phyloP scores from a whole-genome alignment of 2,797 vertebrate genomes.

The Aselliscus stoliczkanus region DNA sequence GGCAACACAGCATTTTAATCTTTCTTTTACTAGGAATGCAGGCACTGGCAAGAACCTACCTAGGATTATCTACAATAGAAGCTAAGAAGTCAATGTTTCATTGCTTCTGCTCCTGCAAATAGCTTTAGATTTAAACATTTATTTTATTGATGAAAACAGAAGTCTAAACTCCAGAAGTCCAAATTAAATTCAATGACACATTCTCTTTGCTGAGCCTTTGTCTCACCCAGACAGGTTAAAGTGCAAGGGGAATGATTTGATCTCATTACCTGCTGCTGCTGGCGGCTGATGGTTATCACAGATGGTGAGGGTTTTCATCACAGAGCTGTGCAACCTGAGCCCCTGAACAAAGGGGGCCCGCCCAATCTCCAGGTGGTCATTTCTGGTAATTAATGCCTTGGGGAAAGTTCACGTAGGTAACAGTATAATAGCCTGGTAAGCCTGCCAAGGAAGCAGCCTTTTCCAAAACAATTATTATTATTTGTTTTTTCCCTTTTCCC shows the following conservation, averaged over 20 bases:
- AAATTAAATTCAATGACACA: slow-evolving; percentile 30
- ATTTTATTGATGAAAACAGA: slow-evolving; percentile 39
- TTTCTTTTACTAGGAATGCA: slow-evolving; percentile 36
- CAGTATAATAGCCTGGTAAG: slow-evolving; percentile 48
- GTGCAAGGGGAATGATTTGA: slow-evolving; percentile 66
- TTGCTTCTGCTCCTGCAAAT: background rate
- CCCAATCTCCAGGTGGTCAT: slow-evolving; percentile 76
- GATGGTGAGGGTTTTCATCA: slow-evolving; percentile 79
- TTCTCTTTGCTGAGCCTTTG: background rate
- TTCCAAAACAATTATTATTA: background rate
- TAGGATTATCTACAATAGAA: background rate
- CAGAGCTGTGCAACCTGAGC: slow-evolving; percentile 63
- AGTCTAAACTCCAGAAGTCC: background rate
- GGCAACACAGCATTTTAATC: background rate
- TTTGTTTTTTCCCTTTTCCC: background rate
- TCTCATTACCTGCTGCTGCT: slow-evolving; percentile 76
- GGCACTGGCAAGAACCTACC: background rate
- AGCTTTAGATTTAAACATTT: slow-evolving; percentile 50
- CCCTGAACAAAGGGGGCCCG: slow-evolving; percentile 69
- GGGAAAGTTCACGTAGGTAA: slow-evolving; percentile 76
- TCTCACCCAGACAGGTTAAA: slow-evolving; percentile 54
- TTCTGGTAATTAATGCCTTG: slow-evolving; percentile 85
- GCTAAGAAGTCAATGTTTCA: slow-evolving; percentile 4
- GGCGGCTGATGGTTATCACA: slow-evolving; percentile 79
- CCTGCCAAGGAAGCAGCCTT: slow-evolving; percentile 17